These are phyloP conservation scores for Cenopis cana DNA, from an alignment of 2,888 invertebrate species.

Conservation along the genomic window DNA sequence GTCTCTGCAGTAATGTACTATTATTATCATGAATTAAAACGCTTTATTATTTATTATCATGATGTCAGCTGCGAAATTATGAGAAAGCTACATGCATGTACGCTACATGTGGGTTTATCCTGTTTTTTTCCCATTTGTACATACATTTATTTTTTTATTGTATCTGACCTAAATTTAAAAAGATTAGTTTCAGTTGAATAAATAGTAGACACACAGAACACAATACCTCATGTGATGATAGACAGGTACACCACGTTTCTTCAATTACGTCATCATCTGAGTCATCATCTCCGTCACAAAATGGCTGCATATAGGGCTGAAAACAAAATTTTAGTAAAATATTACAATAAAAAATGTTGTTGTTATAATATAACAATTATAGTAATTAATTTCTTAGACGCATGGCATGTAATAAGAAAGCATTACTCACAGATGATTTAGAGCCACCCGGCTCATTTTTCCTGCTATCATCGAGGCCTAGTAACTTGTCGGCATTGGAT, in stretches of 20 bases:
- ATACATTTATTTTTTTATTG: no score
- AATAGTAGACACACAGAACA: no score
- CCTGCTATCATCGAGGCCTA: slow-evolving; percentile 68
- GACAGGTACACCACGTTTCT: slow-evolving; percentile 76
- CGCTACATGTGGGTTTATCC: no score
- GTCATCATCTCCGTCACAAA: slow-evolving; percentile 71
- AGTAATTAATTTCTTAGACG: not conserved
- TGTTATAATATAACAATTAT: not conserved
- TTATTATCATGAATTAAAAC: no score
- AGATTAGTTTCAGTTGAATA: not conserved
- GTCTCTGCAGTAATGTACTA: no score
- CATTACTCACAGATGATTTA: slow-evolving; percentile 63
- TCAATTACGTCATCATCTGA: slow-evolving; percentile 75
- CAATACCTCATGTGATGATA: slow-evolving; percentile 71
- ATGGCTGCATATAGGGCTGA: slow-evolving; percentile 65
- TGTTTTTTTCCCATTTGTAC: no score
- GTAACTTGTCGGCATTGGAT: slow-evolving; percentile 75
- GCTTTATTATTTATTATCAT: no score
- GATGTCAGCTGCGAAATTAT: no score
- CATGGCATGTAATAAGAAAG: not conserved
- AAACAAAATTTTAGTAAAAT: no score
- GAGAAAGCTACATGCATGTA: no score
- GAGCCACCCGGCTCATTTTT: slow-evolving; percentile 62
- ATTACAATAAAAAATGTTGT: no score
- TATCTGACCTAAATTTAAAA: no score